Percentiles rank a stretch among this genome's conserved stretches.
These are phyloP conservation scores for Epicampocera succincta DNA, from an alignment of 2,888 invertebrate species.

Conservation along the genomic window DNA sequence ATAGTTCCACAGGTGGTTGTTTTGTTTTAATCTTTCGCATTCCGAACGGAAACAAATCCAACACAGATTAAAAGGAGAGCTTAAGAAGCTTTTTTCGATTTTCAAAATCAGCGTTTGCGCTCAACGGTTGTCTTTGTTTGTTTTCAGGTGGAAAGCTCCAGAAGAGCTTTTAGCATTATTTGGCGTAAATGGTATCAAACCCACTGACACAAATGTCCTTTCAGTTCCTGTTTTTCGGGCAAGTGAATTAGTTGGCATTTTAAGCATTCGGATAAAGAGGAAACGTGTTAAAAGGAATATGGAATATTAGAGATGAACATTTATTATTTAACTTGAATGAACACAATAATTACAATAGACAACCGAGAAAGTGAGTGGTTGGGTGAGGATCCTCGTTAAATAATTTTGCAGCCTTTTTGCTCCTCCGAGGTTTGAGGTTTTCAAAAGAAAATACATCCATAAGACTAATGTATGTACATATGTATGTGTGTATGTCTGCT, in stretches of 20 bases:
- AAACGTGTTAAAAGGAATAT: slow-evolving; percentile 6
- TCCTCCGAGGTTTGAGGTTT: too few species aligned
- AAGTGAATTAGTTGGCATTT: slow-evolving; percentile 48
- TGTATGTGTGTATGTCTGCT: too few species aligned
- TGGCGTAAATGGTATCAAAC: slow-evolving; percentile 15
- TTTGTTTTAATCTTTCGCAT: slow-evolving; percentile 7
- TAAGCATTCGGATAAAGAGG: slow-evolving; percentile 7
- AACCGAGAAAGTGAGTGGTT: too few species aligned
- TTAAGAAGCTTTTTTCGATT: slow-evolving; percentile 44
- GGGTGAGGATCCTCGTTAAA: too few species aligned
- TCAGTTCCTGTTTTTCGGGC: slow-evolving; percentile 52
- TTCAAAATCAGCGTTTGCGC: slow-evolving; percentile 57
- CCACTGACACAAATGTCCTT: slow-evolving; percentile 59
- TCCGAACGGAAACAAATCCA: slow-evolving; percentile 23
- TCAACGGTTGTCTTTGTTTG: slow-evolving; percentile 12
- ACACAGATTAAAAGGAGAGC: slow-evolving; percentile 6
- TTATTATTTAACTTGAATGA: not conserved
- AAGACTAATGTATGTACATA: too few species aligned
- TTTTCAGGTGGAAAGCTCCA: slow-evolving; percentile 26
- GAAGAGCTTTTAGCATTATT: slow-evolving; percentile 34
- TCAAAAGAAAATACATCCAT: not conserved
- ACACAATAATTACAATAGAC: too few species aligned
- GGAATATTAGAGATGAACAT: not conserved
- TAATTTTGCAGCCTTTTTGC: too few species aligned
- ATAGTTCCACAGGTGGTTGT: slow-evolving; percentile 47